Percentiles rank a stretch among this genome's conserved stretches.
These are phyloP conservation scores for Palloptera scutellata DNA, from an alignment of 2,888 invertebrate genomes.

Conservation along the genomic window DNA sequence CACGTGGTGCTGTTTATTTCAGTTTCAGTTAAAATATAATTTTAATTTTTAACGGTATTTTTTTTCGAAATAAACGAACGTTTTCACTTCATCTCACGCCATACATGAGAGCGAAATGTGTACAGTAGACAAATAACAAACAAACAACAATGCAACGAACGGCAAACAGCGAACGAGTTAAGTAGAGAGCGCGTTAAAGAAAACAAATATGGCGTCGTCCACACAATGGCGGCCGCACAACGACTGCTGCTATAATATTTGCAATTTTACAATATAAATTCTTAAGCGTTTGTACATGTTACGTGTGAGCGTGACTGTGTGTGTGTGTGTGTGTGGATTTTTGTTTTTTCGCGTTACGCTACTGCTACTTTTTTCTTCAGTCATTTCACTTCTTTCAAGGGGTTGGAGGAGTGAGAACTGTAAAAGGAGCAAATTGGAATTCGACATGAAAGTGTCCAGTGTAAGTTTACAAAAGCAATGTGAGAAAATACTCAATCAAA, in stretches of 20 bases:
- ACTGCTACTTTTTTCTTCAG: background rate
- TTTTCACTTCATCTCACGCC: no score
- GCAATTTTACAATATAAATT: slow-evolving; percentile 41
- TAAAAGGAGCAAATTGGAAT: slow-evolving; percentile 22
- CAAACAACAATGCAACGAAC: background rate
- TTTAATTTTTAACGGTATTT: no score
- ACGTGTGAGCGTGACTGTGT: background rate
- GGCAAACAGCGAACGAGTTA: background rate
- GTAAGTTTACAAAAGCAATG: background rate
- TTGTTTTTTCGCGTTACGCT: background rate
- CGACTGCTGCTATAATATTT: slow-evolving; percentile 47
- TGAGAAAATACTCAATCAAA: no score
- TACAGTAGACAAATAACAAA: background rate
- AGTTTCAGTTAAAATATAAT: no score
- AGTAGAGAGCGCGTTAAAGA: slow-evolving; percentile 25
- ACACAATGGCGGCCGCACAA: slow-evolving; percentile 48
- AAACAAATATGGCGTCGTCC: slow-evolving; percentile 24
- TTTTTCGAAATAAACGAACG: no score
- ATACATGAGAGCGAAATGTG: background rate
- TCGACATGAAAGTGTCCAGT: slow-evolving; percentile 18
- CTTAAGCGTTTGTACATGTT: slow-evolving; percentile 30
- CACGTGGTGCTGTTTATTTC: no score
- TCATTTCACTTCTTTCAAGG: background rate
- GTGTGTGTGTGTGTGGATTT: background rate
- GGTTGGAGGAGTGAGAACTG: background rate